Base-by-base conservation (phyloP, 2,888 invertebrate species). In the Acronicta alni region DNA sequence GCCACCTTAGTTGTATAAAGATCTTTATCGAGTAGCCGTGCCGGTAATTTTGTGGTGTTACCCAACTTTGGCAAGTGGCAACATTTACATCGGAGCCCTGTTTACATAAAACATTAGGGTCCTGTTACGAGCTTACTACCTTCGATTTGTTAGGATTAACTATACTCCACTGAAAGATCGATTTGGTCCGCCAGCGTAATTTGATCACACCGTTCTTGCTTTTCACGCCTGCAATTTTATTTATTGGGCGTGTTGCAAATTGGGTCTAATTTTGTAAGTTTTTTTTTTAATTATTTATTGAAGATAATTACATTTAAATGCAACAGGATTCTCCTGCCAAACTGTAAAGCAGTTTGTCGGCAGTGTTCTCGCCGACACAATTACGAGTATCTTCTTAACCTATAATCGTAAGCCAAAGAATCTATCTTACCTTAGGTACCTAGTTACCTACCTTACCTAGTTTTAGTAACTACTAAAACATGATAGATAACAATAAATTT, bases 131-230 rank as follows among this genome's bases (percentile, higher is more conserved):
- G 18, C 32, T 30, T 10, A 12, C 6, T 39, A 15, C 48, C 68
- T 67, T 63, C 64, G 64, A 67, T 69, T 67, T 46, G 52, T 67
- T 53, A 20, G 48, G 57, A 57, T 69, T 57, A 48, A 63, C 56
- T 44, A 23, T 41, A 10, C 38, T 14, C 39, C 46, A 49, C 49
- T 56, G 69, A 68, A 56, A 47, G 62, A 56, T 56, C 30, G 39
- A 35, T 12, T 15, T 39, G 46, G 56, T 18, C 39, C 39, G 46
- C 38, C 12, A 26, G 45, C 20, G 67, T 61, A 67, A 66, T 66
- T 68, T 68, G 55, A 68, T 66, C 46, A 20, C 38, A 51, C 23
- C 61, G 17, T 14, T 8, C 30, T 55, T 67, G 16, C 32, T 55
- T 51, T 67, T 49, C 45, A 55, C 38, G 46, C 45, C 10, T 26